Conservation (phyloP, 2,888 invertebrate species). For the Nezara viridula region DNA sequence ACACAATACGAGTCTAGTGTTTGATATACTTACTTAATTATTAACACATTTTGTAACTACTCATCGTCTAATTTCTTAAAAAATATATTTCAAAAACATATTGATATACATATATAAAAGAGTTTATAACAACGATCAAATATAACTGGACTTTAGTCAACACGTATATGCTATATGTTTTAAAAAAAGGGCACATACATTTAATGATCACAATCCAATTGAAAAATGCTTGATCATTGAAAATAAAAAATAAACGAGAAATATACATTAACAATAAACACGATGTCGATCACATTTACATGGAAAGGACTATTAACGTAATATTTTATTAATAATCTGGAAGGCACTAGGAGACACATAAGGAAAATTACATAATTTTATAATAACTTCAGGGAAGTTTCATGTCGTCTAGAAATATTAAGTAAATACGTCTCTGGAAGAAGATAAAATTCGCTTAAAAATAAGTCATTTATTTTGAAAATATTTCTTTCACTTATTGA, state of each 20-base stretch:
- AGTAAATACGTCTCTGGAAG: conserved; percentile 33
- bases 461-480: conserved; percentile 34
- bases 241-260: background rate
- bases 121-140: conserved; percentile 14
- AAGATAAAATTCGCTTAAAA: conserved; percentile 30
- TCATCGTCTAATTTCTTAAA: conserved; percentile 10
- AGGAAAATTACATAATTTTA: conserved; percentile 24
- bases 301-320: conserved; percentile 20
- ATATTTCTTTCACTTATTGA: conserved; percentile 20
- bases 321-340: conserved; percentile 38
- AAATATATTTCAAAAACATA: conserved; percentile 40
- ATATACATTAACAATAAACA: conserved; percentile 22
- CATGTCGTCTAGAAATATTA: conserved; percentile 19
- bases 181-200: conserved; percentile 17
- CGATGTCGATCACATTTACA: conserved; percentile 6
- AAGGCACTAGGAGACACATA: conserved; percentile 49
- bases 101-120: conserved; percentile 15
- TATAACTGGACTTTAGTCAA: conserved; percentile 15
- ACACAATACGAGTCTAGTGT: background rate
- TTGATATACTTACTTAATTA: conserved; percentile 2
- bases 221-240: background rate
- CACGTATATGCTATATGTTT: background rate
- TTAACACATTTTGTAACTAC: conserved; percentile 6
- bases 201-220: background rate
- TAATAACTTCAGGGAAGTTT: conserved; percentile 40